Conservation (phyloP, 2,113 vertebrate species). For the Todiramphus saurophagus region DNA sequence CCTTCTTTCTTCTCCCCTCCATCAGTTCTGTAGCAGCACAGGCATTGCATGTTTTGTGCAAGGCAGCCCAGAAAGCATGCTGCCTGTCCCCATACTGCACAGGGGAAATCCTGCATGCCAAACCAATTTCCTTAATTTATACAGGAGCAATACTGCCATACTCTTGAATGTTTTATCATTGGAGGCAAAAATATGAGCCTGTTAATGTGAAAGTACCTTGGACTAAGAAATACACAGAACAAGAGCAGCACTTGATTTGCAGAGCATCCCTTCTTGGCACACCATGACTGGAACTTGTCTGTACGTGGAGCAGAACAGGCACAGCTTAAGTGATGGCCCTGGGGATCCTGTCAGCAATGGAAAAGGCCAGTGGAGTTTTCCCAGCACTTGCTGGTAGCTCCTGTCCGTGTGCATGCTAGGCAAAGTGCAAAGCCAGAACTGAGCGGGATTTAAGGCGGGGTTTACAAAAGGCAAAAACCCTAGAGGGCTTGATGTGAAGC, state of each 20-base stretch:
- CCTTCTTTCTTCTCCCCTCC: not conserved
- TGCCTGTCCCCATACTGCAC: not conserved
- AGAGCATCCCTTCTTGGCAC: not conserved
- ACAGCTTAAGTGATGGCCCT: not conserved
- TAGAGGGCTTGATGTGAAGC: not conserved
- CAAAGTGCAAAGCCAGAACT: not conserved
- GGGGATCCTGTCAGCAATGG: not conserved
- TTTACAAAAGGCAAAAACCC: not conserved
- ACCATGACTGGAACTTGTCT: fast-evolving
- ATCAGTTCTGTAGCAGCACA: not conserved
- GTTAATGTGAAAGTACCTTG: not conserved
- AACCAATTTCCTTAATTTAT: not conserved
- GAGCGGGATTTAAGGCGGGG: not conserved
- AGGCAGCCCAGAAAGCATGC: not conserved
- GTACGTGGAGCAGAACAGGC: not conserved
- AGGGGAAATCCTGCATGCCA: not conserved
- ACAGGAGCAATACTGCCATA: not conserved
- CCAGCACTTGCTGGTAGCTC: not conserved
- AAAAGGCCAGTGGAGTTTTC: not conserved
- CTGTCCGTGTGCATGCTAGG: not conserved
- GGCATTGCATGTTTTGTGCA: not conserved
- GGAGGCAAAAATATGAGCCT: not conserved
- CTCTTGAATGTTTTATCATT: not conserved
- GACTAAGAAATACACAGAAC: not conserved
- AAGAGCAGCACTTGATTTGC: not conserved